Conservation (phyloP, 37 sponge, comb jelly and placozoan genomes). For the Lycopodina hypogea region DNA sequence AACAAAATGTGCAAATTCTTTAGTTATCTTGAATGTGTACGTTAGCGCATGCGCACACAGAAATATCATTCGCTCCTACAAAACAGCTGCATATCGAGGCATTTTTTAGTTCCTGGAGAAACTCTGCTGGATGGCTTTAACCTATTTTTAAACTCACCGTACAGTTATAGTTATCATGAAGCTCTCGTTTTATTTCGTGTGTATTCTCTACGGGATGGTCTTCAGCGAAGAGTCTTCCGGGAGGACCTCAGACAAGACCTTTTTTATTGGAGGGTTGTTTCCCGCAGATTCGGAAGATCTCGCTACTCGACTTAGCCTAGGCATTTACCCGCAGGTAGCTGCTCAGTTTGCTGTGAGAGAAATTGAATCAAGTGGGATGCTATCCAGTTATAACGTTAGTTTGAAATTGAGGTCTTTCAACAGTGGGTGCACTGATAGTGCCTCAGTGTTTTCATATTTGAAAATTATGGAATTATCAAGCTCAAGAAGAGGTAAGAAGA, state of each 20-base stretch:
- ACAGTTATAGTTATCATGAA: not conserved
- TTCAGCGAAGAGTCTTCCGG: not conserved
- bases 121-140: too few species aligned
- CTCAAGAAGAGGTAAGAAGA: too few species aligned
- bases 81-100: too few species aligned
- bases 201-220: too few species aligned
- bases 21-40: too few species aligned
- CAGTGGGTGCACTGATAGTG: not conserved
- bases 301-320: not conserved
- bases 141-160: too few species aligned
- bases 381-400: not conserved
- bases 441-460: not conserved
- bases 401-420: not conserved
- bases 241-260: too few species aligned
- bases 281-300: not conserved
- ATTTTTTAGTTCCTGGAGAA: too few species aligned
- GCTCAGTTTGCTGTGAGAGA: slow-evolving; percentile 6
- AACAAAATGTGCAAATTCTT: too few species aligned
- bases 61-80: too few species aligned
- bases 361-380: not conserved
- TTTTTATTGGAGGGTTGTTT: slow-evolving; percentile 13
- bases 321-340: not conserved
- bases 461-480: not conserved
- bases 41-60: too few species aligned
- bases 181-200: too few species aligned